Conservation (phyloP, 1,140 invertebrate species). For the Papilio machaon region DNA sequence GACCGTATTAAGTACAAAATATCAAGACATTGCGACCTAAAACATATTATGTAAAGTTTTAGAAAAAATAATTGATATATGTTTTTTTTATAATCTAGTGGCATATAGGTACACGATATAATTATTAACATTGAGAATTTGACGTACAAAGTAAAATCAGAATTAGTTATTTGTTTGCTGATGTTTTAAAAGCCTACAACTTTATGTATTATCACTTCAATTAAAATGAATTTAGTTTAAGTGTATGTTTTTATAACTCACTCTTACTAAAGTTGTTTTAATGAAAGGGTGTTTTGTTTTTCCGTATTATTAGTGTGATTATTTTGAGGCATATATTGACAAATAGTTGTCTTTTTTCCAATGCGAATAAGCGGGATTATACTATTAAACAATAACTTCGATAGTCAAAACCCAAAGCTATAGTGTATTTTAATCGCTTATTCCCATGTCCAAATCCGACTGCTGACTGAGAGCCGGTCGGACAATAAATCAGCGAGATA, state of each 20-base stretch:
- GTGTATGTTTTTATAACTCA: not conserved
- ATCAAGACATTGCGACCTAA: not conserved
- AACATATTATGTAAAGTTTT: no score
- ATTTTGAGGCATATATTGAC: no score
- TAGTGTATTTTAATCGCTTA: constrained; percentile 35
- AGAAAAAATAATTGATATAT: no score
- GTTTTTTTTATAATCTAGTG: no score
- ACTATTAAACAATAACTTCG: not conserved
- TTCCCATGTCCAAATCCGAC: constrained; percentile 14
- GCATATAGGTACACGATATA: no score
- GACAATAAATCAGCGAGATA: constrained; percentile 71
- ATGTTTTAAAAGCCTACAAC: no score
- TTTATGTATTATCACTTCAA: not conserved
- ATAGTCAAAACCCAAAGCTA: no score
- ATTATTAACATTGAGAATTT: no score
- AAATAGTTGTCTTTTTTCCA: no score
- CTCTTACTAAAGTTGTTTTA: not conserved
- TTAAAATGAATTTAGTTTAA: not conserved
- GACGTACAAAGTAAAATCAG: no score
- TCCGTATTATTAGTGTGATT: not conserved
- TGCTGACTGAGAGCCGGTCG: constrained; percentile 49
- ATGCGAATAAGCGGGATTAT: no score
- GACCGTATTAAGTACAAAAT: not conserved
- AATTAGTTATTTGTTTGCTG: no score
- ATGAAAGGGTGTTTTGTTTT: not conserved